A percentile compares a stretch with the other conserved stretches of the same genome.
phyloP scores from a whole-genome alignment of 2,113 vertebrate species.

The Alexandromys fortis region DNA sequence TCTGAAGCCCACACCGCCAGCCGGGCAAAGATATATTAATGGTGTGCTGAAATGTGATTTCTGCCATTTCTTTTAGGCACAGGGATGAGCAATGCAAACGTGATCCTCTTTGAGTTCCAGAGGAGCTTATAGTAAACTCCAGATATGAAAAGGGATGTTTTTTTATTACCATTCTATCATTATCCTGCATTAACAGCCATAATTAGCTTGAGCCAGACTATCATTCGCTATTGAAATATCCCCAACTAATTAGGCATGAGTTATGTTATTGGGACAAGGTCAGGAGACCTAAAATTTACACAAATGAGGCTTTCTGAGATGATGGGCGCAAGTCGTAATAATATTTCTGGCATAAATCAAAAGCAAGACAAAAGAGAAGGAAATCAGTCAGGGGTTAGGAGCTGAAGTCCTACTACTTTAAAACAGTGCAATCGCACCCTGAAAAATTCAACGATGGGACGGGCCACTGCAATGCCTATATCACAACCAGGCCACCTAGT shows the following conservation, averaged over 20 bases:
- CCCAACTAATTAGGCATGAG: constrained; percentile 78
- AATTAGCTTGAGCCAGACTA: constrained; percentile 77
- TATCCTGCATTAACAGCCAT: constrained; percentile 76
- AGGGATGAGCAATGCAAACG: constrained; percentile 67
- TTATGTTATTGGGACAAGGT: constrained; percentile 67
- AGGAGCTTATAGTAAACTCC: constrained; percentile 58
- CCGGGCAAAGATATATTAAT: constrained; percentile 58
- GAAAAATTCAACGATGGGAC: not conserved
- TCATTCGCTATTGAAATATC: constrained; percentile 75
- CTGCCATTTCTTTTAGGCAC: constrained; percentile 64
- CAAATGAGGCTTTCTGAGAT: constrained; percentile 57
- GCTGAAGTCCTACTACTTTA: not conserved
- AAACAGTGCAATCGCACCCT: constrained; percentile 4
- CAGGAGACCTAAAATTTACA: constrained; percentile 63
- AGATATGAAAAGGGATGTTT: constrained; percentile 62
- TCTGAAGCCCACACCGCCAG: not conserved
- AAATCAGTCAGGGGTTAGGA: constrained; percentile 30
- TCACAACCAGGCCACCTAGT: not conserved
- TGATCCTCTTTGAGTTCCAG: constrained; percentile 45
- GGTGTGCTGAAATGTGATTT: constrained; percentile 42
- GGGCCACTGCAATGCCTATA: not conserved
- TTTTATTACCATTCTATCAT: constrained; percentile 65
- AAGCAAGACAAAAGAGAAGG: constrained; percentile 57
- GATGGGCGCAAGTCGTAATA: constrained; percentile 42
- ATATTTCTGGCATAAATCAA: constrained; percentile 63